phyloP scores from a whole-genome alignment of 2,888 invertebrate species.

The Orthosia incerta region DNA sequence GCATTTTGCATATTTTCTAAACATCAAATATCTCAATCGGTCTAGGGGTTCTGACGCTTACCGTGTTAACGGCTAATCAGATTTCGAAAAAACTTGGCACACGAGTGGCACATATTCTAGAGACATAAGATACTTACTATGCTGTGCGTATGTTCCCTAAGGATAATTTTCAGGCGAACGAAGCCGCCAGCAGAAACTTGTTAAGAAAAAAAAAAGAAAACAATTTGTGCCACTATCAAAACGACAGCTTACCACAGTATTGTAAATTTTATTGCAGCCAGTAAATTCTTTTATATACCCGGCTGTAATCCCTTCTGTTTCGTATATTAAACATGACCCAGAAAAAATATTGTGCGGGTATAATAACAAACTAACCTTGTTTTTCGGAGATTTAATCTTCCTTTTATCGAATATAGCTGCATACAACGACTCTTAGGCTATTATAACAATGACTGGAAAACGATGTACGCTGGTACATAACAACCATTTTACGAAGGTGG shows the following conservation, averaged over 20 bases:
- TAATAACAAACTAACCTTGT: slow-evolving; percentile 9
- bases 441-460: not conserved
- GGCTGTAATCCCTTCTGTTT: slow-evolving; percentile 1
- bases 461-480: not conserved
- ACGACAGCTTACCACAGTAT: not conserved
- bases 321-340: slow-evolving; percentile 8
- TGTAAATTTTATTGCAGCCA: slow-evolving; percentile 30
- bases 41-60: too few species aligned
- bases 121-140: too few species aligned
- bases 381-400: not conserved
- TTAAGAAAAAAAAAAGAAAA: not conserved
- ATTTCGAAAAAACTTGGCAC: too few species aligned
- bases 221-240: not conserved
- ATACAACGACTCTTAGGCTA: not conserved
- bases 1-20: too few species aligned
- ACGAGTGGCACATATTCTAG: too few species aligned
- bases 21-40: too few species aligned
- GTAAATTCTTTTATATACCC: slow-evolving; percentile 21
- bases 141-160: too few species aligned
- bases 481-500: too few species aligned
- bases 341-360: slow-evolving; percentile 8
- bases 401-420: not conserved
- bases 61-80: too few species aligned
- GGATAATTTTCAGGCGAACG: too few species aligned
- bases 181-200: too few species aligned